Conservation (phyloP, 2,888 invertebrate genomes). For the Netelia inedita region DNA sequence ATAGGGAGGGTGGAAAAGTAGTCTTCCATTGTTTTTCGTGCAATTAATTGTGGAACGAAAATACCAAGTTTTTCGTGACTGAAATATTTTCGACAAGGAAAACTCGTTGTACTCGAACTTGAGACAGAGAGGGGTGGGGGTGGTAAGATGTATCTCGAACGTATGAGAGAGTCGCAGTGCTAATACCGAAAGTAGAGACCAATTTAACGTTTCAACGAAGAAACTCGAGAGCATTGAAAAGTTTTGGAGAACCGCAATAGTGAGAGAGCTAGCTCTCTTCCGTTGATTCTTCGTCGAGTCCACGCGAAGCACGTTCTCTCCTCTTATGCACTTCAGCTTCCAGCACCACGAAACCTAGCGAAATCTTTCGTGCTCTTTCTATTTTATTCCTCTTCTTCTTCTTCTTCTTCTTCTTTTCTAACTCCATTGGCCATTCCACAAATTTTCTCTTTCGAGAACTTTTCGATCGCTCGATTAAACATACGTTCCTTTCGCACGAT, state of each 20-base stretch:
- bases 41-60: background rate
- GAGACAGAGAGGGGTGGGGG: background rate
- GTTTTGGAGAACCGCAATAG: slow-evolving; percentile 28
- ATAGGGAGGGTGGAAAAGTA: background rate
- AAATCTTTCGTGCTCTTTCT: slow-evolving; percentile 25
- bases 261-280: background rate
- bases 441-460: slow-evolving; percentile 21
- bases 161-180: slow-evolving; percentile 13
- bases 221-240: slow-evolving; percentile 43
- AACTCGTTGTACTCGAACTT: background rate
- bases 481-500: background rate
- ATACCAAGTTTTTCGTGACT: background rate
- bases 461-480: slow-evolving; percentile 44
- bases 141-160: slow-evolving; percentile 20
- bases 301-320: slow-evolving; percentile 41
- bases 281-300: slow-evolving; percentile 33
- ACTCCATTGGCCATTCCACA: background rate
- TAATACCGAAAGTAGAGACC: slow-evolving; percentile 11
- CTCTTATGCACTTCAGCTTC: slow-evolving; percentile 4
- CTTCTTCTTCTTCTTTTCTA: background rate
- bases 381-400: background rate
- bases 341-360: slow-evolving; percentile 18
- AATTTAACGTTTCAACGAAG: slow-evolving; percentile 58
- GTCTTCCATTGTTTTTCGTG: slow-evolving; percentile 4
- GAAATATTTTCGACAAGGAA: background rate